Evolutionary conservation across 2,113 vertebrate species (phyloP).

Genomic region (Smithornis capensis): DNA sequence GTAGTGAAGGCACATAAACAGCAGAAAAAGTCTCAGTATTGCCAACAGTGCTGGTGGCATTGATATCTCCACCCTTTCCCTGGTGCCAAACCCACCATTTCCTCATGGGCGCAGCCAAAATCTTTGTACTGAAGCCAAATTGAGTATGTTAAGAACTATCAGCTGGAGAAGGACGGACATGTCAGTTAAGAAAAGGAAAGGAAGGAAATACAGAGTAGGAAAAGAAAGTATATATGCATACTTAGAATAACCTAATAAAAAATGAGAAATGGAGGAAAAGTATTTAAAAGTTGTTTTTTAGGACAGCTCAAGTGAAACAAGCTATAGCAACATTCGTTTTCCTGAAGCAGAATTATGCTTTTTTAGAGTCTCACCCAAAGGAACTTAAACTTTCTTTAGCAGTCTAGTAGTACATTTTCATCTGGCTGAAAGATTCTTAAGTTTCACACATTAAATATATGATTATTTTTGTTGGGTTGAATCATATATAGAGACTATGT

Average conservation of each 20-base stretch:
- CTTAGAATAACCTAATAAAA: background rate
- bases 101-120: background rate
- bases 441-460: background rate
- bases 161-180: rapidly evolving
- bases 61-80: background rate
- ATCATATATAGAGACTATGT: rapidly evolving
- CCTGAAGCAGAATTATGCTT: background rate
- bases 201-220: background rate
- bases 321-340: background rate
- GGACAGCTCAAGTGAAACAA: background rate
- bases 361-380: background rate
- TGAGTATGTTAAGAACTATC: background rate
- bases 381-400: background rate
- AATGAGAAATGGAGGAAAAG: background rate
- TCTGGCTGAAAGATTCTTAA: background rate
- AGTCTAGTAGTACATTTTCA: background rate
- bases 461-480: background rate
- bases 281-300: background rate
- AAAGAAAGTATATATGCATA: too few species aligned
- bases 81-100: background rate
- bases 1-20: background rate
- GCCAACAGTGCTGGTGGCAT: too few species aligned
- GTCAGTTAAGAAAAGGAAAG: background rate
- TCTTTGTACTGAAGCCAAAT: background rate
- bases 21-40: background rate